Base-by-base conservation (phyloP, 2,797 vertebrate genomes). In the Sebastes paucispinis region DNA sequence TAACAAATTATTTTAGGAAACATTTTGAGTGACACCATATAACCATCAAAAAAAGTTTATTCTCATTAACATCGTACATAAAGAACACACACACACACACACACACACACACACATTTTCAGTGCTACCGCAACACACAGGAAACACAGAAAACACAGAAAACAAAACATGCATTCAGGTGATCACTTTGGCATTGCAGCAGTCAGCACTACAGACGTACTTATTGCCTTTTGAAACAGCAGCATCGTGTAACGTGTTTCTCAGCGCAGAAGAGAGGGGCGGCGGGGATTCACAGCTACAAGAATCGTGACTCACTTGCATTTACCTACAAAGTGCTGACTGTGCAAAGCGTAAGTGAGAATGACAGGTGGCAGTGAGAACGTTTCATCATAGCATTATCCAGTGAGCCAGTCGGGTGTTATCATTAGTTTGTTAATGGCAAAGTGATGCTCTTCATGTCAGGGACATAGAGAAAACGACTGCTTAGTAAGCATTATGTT, bases 341-440 rank as follows among this genome's bases (percentile, higher is more conserved):
- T 94, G 94, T 86, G 89, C 91, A 94, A 88, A 87, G 89, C 90
- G 14, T 81, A 80, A 94, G 93, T 94, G 93, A 93, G 92, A 93
- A 94, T 92, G 91, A 89, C 92, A 91, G 87, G 91, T 94, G 90
- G 81, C 85, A 88, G 89, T 92, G 90, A 94, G 89, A 89, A 90
- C 89, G 80, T 88, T 93, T 94, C 91, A 94, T 94, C 88, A 91
- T 80, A 93, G 94, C 94, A 90, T 91, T 90, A 93, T 93, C 90
- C 90, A 88, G 93, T 93, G 92, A 94, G 94, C 90, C 87, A 74
- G 93, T 95, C 83, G 87, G 86, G 93, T 93, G 92, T 90, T 90
- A 90, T 94, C 90, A 94, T 95, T 96, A 96, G 94, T 96, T 90
- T 86, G 94, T 96, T 96, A 95, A 95, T 95, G 88, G 92, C 89